phyloP scores from a whole-genome alignment of 2,888 invertebrate species.

The Latrodectus elegans region DNA sequence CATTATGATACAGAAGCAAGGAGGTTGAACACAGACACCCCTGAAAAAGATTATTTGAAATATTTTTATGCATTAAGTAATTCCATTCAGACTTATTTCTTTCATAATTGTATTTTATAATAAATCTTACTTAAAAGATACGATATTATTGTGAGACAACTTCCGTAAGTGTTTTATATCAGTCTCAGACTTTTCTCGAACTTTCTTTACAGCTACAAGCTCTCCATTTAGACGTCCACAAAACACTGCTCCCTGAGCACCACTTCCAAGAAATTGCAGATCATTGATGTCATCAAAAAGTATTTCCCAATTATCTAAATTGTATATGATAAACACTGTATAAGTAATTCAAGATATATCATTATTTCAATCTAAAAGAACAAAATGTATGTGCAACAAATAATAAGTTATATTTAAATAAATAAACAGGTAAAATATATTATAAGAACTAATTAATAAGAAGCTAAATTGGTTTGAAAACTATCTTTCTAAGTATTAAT shows the following conservation, averaged over 20 bases:
- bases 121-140: constrained; percentile 76
- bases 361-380: background rate
- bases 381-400: background rate
- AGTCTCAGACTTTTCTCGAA: constrained; percentile 91
- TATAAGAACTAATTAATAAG: no score
- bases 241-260: constrained; percentile 97
- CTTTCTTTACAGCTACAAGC: constrained; percentile 96
- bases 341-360: background rate
- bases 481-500: no score
- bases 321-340: background rate
- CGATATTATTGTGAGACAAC: constrained; percentile 76
- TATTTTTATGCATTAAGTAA: background rate
- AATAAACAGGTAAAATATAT: background rate
- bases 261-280: constrained; percentile 92
- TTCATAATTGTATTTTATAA: background rate
- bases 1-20: constrained; percentile 97
- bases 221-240: constrained; percentile 85
- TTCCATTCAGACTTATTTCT: background rate
- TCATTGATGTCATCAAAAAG: constrained; percentile 92
- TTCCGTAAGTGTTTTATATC: constrained; percentile 78
- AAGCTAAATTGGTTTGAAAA: no score
- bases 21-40: constrained; percentile 94
- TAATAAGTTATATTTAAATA: background rate
- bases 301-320: constrained; percentile 93
- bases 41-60: constrained; percentile 77